Percentiles rank a stretch among this genome's conserved stretches.
These are phyloP conservation scores for Petrocephalus microphthalmus DNA, from an alignment of 2,113 vertebrate species.

Conservation along the genomic window DNA sequence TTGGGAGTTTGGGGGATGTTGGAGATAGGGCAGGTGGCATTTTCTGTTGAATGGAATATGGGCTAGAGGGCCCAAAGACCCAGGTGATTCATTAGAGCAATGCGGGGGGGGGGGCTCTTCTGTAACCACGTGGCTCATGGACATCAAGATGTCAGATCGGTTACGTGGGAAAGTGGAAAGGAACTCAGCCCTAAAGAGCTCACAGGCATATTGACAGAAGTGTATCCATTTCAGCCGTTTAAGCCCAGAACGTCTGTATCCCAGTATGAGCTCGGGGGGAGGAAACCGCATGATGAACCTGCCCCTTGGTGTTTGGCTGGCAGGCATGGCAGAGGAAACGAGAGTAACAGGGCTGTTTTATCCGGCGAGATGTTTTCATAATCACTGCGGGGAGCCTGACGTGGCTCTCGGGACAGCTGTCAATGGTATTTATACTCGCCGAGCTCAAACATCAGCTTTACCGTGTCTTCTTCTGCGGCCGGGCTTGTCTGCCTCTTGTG, in stretches of 20 bases:
- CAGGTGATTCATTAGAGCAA: background rate
- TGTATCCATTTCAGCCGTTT: background rate
- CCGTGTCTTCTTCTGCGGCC: background rate
- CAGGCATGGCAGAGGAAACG: background rate
- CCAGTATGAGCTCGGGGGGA: background rate
- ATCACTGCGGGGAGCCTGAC: background rate
- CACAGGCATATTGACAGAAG: background rate
- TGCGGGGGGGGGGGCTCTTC: background rate
- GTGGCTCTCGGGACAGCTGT: background rate
- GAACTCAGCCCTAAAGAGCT: background rate
- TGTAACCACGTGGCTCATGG: background rate
- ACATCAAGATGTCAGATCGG: background rate
- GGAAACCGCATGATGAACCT: background rate
- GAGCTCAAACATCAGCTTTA: background rate
- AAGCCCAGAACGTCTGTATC: background rate
- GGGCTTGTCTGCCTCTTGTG: background rate
- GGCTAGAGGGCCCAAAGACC: background rate
- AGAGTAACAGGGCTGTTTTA: background rate
- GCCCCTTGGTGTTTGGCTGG: background rate
- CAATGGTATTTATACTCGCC: background rate
- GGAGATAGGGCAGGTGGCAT: background rate
- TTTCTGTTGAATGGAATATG: background rate
- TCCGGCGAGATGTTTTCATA: background rate
- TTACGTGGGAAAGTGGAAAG: background rate
- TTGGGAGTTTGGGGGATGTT: background rate